Evolutionary conservation across 2,797 vertebrate species (phyloP).

Genomic region (Mallotus villosus): DNA sequence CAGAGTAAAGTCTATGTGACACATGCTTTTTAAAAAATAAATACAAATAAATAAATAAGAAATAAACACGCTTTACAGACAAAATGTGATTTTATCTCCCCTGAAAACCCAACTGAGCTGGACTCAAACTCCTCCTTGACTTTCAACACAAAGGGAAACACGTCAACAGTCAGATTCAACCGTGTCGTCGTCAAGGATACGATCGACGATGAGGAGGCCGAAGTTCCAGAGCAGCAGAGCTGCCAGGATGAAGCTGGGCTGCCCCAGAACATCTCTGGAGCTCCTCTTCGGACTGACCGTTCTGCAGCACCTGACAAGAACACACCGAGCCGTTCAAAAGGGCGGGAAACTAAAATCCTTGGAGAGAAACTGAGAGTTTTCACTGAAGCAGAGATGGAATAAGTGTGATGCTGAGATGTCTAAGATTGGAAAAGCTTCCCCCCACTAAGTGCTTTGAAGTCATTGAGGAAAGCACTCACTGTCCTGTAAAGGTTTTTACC

Average conservation of each 20-base stretch:
- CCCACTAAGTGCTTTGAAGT: neutral
- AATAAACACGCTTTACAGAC: too few relatives aligned
- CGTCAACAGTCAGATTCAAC: neutral
- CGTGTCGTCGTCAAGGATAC: constrained; percentile 83
- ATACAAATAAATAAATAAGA: too few relatives aligned
- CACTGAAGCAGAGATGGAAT: neutral
- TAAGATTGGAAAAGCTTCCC: neutral
- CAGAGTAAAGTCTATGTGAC: too few relatives aligned
- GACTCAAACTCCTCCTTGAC: neutral
- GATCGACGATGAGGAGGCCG: constrained; percentile 91
- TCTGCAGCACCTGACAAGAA: constrained; percentile 82
- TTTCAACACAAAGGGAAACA: neutral
- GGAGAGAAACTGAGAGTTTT: neutral
- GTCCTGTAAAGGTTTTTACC: neutral
- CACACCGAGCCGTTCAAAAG: neutral
- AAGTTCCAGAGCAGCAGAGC: constrained; percentile 93
- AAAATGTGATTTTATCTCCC: neutral
- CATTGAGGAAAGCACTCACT: too few relatives aligned
- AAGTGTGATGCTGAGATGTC: neutral
- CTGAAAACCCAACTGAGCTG: neutral
- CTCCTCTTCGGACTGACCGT: constrained; percentile 76
- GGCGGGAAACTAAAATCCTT: too few relatives aligned
- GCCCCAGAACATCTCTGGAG: constrained; percentile 76
- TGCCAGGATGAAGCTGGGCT: constrained; percentile 83
- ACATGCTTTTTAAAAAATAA: too few relatives aligned